A percentile compares a stretch with the other conserved stretches of the same genome.
Conservation (phyloP, 2,113 vertebrate genomes). For the Melanerpes formicivorus region DNA sequence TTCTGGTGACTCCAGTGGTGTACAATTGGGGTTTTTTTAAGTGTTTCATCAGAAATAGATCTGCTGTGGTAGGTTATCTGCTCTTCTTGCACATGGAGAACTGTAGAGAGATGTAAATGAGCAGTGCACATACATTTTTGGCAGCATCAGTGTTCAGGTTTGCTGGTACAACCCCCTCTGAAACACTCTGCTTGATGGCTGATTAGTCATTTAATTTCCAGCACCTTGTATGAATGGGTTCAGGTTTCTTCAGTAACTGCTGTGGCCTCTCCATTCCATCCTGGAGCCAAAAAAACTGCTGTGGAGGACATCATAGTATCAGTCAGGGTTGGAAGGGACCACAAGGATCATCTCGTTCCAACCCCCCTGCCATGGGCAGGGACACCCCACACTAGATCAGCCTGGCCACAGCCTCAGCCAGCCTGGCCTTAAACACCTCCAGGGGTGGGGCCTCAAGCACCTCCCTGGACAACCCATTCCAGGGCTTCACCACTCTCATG, state of each 20-base stretch:
- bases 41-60: background rate
- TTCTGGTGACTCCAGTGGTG: background rate
- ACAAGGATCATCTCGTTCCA: too few species aligned
- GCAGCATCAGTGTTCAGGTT: background rate
- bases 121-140: background rate
- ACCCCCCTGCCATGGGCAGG: too few species aligned
- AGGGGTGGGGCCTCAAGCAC: too few species aligned
- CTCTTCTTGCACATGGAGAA: background rate
- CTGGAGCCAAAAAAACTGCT: background rate
- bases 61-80: background rate
- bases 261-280: background rate
- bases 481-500: too few species aligned
- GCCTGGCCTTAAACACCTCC: too few species aligned
- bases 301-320: background rate
- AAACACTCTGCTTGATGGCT: background rate
- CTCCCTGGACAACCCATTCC: too few species aligned
- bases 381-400: too few species aligned
- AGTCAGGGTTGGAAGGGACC: too few species aligned
- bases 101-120: background rate
- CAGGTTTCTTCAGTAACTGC: background rate
- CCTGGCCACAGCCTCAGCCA: too few species aligned
- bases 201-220: slow-evolving; percentile 29
- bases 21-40: background rate
- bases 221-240: background rate
- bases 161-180: background rate